phyloP scores from a whole-genome alignment of 2,797 vertebrate species.

The Manis crassicaudata region DNA sequence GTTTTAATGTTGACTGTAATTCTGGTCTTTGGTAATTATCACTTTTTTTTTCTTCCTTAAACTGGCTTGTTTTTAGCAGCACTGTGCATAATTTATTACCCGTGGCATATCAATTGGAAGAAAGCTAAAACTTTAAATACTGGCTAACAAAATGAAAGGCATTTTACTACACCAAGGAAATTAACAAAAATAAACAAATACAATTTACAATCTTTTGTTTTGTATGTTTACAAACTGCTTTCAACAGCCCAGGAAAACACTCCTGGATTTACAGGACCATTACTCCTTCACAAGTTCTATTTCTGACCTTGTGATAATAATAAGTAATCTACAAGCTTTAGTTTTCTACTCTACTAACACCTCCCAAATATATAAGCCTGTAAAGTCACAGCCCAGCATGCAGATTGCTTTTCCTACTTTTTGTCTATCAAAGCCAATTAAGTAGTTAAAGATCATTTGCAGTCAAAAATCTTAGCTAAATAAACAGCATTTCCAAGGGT shows the following conservation, averaged over 20 bases:
- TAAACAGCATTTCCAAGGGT: constrained; percentile 69
- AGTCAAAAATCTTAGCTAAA: constrained; percentile 73
- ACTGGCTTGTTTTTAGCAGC: constrained; percentile 59
- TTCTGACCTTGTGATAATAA: constrained; percentile 50
- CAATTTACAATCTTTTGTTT: constrained; percentile 62
- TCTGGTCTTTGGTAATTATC: constrained; percentile 60
- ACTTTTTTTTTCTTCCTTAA: background rate
- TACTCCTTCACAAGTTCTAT: constrained; percentile 57
- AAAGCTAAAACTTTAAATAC: constrained; percentile 74
- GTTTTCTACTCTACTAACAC: constrained; percentile 52
- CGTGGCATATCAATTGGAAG: constrained; percentile 56
- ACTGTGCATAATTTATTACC: constrained; percentile 64
- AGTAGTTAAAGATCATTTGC: constrained; percentile 74
- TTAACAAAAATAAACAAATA: constrained; percentile 72
- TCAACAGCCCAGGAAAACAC: constrained; percentile 50
- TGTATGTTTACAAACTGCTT: constrained; percentile 43
- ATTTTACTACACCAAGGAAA: constrained; percentile 73
- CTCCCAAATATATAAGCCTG: constrained; percentile 53
- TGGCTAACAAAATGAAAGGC: constrained; percentile 70
- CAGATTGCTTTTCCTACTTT: constrained; percentile 69
- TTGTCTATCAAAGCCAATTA: constrained; percentile 71
- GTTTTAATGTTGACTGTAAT: constrained; percentile 70
- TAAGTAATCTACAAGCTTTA: constrained; percentile 38
- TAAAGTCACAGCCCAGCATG: constrained; percentile 64
- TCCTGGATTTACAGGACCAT: constrained; percentile 55